These are phyloP conservation scores for Amaurobius ferox DNA, from an alignment of 2,888 invertebrate species.

Conservation along the genomic window DNA sequence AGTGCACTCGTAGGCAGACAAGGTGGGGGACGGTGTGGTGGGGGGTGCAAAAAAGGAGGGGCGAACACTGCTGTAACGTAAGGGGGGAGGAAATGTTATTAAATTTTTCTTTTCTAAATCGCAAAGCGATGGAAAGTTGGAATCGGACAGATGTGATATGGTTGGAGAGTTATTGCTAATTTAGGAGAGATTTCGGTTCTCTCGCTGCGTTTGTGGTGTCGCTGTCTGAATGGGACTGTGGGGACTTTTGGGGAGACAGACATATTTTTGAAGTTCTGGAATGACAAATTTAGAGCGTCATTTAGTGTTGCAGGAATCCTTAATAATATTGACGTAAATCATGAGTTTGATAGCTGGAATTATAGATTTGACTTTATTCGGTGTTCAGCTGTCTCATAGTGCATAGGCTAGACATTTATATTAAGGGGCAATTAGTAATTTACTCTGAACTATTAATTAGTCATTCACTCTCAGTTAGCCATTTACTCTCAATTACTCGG, in stretches of 20 bases:
- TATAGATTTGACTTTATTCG: too few relatives aligned
- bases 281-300: too few relatives aligned
- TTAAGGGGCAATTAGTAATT: too few relatives aligned
- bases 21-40: background rate
- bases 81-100: conserved; percentile 1
- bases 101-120: conserved; percentile 18
- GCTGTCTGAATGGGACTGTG: background rate
- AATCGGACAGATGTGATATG: background rate
- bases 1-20: background rate
- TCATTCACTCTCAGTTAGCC: too few relatives aligned
- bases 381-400: too few relatives aligned
- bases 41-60: background rate
- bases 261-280: too few relatives aligned
- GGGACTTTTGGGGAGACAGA: background rate
- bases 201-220: background rate
- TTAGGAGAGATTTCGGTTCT: conserved; percentile 2
- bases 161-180: conserved; percentile 9
- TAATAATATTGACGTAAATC: too few relatives aligned
- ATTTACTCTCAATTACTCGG: too few relatives aligned
- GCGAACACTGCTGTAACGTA: background rate
- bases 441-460: too few relatives aligned
- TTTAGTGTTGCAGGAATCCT: too few relatives aligned
- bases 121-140: background rate
- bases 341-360: too few relatives aligned
- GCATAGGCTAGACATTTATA: too few relatives aligned